Base-by-base conservation (phyloP, 2,797 vertebrate species). In the Emydoidea blandingii region DNA sequence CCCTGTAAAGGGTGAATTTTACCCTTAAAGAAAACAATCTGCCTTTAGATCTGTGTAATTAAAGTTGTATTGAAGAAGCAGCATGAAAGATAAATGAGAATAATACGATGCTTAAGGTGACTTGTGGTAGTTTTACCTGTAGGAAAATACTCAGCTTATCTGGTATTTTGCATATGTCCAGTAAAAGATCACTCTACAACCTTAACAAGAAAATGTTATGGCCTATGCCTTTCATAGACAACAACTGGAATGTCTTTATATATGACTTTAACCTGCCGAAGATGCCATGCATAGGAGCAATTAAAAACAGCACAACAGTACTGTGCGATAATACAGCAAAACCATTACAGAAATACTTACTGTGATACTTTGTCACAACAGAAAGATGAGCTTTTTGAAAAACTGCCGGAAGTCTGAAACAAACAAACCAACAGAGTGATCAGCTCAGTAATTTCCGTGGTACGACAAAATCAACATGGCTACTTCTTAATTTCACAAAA, bases 401-500 rank as follows among this genome's bases (percentile, higher is more conserved):
- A 83, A 37, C 65, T 94, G 59, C 59, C 96, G 2, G 95, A 97
- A 79, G 88, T 97, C 98, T 98, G 86, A 21, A 92, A 97, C 76
- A 56, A 91, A 96, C 72, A 85, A 91, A 79, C 54, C 79, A 89
- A 10, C 3, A 97, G 78, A 92, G 9, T 53, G 49, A 27, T 96
- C 85, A 93, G 4, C 16, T 8, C 1, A 1, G 12, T 47, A 47
- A 49, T 53, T 79, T 57, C 89, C 31, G 52, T 81, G 37, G 12
- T 54, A n/a, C 4, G 23, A 80, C 8, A 18, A 78, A 49, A 23
- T 41, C 29, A 89, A 10, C 0, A 8, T 10, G 90, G 16, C 85
- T 88, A 16, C 5, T 6, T 79, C 86, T 90, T 82, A 53, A 49
- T 78, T 78, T 78, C 44, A 4, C 37, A 21, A 12, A 19, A 47